These are phyloP conservation scores for Acrobasis repandana DNA, from an alignment of 2,888 invertebrate species.

Conservation along the genomic window DNA sequence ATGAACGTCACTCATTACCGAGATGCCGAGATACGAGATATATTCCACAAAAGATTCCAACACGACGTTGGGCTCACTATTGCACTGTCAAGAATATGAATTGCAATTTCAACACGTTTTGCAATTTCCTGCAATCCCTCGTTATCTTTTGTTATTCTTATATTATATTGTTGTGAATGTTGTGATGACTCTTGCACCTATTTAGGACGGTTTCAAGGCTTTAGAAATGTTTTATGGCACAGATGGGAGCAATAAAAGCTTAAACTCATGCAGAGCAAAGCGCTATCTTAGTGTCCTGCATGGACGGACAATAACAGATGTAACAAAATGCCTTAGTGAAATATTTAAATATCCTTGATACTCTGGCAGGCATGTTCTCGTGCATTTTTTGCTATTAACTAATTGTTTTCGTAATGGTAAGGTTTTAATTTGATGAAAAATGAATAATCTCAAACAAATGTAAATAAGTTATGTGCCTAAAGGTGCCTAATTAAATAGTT, in stretches of 20 bases:
- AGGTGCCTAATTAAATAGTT: no score
- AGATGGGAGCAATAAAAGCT: not conserved
- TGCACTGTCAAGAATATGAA: conserved; percentile 41
- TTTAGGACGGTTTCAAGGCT: not conserved
- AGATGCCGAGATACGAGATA: conserved; percentile 2
- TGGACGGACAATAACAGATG: no score
- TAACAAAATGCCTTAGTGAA: not conserved
- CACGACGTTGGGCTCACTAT: conserved; percentile 24
- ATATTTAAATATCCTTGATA: not conserved
- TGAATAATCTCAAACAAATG: no score
- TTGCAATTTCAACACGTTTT: conserved; percentile 32
- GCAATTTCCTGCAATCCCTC: not conserved
- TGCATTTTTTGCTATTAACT: no score
- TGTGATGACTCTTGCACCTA: not conserved
- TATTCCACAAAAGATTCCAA: not conserved
- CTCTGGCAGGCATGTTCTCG: no score
- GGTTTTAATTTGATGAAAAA: no score
- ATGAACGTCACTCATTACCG: not conserved
- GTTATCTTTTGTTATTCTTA: conserved; percentile 16
- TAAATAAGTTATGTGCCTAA: no score
- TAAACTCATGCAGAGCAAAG: not conserved
- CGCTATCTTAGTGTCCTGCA: not conserved
- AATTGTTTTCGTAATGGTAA: no score
- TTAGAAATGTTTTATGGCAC: not conserved
- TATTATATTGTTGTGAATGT: no score